Conservation (phyloP, 2,113 vertebrate species). For the Bubalus kerabau region DNA sequence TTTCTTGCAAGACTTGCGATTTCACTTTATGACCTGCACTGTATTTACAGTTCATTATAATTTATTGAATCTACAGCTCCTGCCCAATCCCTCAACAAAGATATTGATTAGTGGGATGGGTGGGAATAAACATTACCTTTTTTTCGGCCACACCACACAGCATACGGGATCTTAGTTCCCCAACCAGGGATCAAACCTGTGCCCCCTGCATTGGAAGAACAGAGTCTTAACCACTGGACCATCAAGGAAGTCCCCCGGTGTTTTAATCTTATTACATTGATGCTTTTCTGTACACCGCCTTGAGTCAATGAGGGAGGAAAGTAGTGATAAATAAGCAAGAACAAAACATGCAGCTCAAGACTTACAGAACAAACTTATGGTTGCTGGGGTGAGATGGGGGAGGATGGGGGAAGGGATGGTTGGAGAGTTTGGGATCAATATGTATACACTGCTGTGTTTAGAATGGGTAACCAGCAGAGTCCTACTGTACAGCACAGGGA, state of each 20-base stretch:
- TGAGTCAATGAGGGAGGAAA: rapidly evolving
- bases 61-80: background rate
- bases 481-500: background rate
- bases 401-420: background rate
- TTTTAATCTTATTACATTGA: background rate
- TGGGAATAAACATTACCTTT: background rate
- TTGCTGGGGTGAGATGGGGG: background rate
- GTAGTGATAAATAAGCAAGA: background rate
- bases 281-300: background rate
- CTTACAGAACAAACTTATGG: background rate
- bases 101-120: background rate
- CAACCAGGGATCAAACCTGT: background rate
- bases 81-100: background rate
- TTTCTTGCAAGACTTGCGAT: background rate
- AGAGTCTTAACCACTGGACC: background rate
- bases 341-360: background rate
- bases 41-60: background rate
- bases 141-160: rapidly evolving
- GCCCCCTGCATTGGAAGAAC: background rate
- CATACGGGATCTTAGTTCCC: background rate
- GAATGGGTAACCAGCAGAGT: background rate
- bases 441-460: background rate
- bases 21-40: background rate
- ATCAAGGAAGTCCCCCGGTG: background rate
- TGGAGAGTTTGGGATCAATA: background rate